A percentile compares a stretch with the other conserved stretches of the same genome.
Conservation (phyloP, 2,797 vertebrate genomes). For the Rhabdophis nuchalis region DNA sequence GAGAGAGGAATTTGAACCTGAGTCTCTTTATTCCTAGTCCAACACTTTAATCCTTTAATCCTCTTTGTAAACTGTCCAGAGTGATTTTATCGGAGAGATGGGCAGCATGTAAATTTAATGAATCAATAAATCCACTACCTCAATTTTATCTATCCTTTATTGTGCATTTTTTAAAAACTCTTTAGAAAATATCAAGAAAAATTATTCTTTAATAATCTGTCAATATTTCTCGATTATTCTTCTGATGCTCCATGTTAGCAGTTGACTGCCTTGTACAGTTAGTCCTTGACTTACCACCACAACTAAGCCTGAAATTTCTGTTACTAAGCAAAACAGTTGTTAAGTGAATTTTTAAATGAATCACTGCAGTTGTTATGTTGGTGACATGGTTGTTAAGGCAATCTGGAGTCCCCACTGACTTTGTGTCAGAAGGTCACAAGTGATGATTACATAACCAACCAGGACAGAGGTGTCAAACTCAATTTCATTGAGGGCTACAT, state of each 20-base stretch:
- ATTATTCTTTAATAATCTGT: background rate
- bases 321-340: background rate
- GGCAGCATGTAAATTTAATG: background rate
- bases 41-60: background rate
- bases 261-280: background rate
- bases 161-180: background rate
- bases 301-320: background rate
- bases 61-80: background rate
- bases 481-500: too few species aligned
- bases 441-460: background rate
- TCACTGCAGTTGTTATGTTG: background rate
- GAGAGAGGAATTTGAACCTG: too few species aligned
- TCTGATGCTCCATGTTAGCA: background rate
- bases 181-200: background rate
- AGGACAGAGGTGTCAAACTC: too few species aligned
- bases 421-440: background rate
- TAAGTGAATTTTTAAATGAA: background rate
- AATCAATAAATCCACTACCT: background rate
- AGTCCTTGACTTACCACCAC: background rate
- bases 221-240: background rate
- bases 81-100: background rate
- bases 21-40: background rate
- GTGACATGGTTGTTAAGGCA: background rate
- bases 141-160: background rate
- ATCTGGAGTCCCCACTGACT: background rate